Evolutionary conservation across 1,140 invertebrate species (phyloP), one percentile per base, ranked within the genome.

Genomic region (Chionoecetes opilio): DNA sequence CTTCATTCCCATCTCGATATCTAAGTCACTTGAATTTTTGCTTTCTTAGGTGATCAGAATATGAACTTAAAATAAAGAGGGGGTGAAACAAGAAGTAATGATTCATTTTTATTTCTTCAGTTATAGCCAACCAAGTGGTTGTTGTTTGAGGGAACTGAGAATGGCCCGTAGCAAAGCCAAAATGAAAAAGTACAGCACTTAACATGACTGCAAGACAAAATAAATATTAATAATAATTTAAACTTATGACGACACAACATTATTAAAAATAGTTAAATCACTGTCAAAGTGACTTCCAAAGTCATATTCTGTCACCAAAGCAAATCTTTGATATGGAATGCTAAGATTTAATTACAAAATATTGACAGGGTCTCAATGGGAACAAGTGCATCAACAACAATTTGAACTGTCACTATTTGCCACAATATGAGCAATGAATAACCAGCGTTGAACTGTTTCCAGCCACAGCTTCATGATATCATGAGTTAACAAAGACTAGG

Each of bases 251-350:
- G 21, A 53, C 46, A 53, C 21, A 14, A 14, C 21, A 53, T 17
- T 14, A 53, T 86, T 5, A 38, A 86, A 86, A 86, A 86, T n/a
- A 75, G n/a, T n/a, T 75, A 21, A 75, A 75, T 21, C 21, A n/a
- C 63, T 75, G 26, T n/a, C n/a, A 75, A 14, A 14, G 26, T n/a
- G 63, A 75, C 63, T 75, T n/a, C 9, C 32, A 38, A 92, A 82
- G 82, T 75, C 91, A 92, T 92, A 92, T 92, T 92, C 91, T 92
- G 91, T 82, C 91, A 92, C 91, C 63, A 82, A 92, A 92, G 37
- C 91, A 82, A 31, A 92, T n/a, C 5, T 37, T 82, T n/a, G n/a
- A 21, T 75, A 75, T n/a, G 63, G 63, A 75, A 75, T 75, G 63
- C 21, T 75, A 8, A 75, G 21, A 87, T 87, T 31, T 17, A 5